These are phyloP conservation scores for Mustelus asterias DNA, from an alignment of 2,113 vertebrate genomes.

Conservation along the genomic window DNA sequence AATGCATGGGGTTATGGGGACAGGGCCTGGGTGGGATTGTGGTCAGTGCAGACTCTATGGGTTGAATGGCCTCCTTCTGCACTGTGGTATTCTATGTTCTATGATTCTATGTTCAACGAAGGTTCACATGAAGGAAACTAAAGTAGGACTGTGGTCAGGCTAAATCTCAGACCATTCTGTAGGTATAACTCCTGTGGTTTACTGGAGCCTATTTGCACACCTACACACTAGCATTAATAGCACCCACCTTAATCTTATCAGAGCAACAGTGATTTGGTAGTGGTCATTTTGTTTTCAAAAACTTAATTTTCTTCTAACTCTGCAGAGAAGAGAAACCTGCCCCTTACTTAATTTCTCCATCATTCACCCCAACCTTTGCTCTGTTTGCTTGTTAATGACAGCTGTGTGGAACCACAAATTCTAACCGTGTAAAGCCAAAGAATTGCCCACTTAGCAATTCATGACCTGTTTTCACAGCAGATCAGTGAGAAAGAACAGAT, in stretches of 20 bases:
- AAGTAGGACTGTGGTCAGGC: background rate
- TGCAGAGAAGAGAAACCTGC: background rate
- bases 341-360: background rate
- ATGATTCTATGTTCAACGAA: too few species aligned
- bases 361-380: background rate
- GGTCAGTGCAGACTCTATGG: too few species aligned
- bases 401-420: background rate
- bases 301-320: background rate
- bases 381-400: background rate
- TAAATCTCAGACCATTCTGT: constrained; percentile 22
- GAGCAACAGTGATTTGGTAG: background rate
- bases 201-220: background rate
- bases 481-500: background rate
- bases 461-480: background rate
- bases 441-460: background rate
- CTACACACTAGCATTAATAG: background rate
- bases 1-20: too few species aligned
- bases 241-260: background rate
- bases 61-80: too few species aligned
- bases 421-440: background rate
- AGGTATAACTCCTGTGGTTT: background rate
- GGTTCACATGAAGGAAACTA: background rate
- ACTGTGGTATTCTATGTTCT: too few species aligned
- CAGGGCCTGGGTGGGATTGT: too few species aligned
- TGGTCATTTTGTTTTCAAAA: background rate